These are phyloP conservation scores for Diabrotica balteata DNA, from an alignment of 2,888 invertebrate species.

Conservation along the genomic window DNA sequence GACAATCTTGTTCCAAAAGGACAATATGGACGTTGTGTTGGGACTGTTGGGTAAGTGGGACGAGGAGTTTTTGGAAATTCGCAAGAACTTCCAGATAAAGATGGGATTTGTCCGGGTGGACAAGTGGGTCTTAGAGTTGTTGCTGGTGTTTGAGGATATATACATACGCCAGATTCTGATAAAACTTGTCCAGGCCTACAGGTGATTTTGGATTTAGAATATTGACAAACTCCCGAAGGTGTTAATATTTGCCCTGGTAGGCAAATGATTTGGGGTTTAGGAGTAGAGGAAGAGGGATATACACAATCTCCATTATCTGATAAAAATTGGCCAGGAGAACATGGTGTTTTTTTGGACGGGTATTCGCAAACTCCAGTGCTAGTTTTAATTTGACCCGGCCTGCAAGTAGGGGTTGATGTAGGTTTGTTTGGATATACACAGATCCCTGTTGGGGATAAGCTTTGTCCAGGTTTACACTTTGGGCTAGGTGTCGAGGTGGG, in stretches of 20 bases:
- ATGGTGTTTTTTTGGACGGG: too few species aligned
- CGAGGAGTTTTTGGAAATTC: constrained; percentile 30
- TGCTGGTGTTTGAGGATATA: constrained; percentile 14
- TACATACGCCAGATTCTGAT: constrained; percentile 14
- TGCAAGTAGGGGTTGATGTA: too few species aligned
- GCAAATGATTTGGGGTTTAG: constrained; percentile 50
- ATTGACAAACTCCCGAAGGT: too few species aligned
- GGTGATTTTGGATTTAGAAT: too few species aligned
- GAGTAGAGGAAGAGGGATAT: constrained; percentile 25
- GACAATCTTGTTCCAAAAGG: constrained; percentile 29
- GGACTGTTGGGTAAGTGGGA: neutral
- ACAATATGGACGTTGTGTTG: constrained; percentile 8
- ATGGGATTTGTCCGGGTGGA: constrained; percentile 33
- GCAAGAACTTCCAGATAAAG: constrained; percentile 32
- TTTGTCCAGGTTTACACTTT: constrained; percentile 17
- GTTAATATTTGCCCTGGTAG: constrained; percentile 49
- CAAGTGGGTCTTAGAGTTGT: constrained; percentile 23
- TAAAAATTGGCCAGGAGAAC: too few species aligned
- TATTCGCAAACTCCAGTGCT: too few species aligned
- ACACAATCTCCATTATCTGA: neutral
- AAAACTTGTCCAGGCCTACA: constrained; percentile 1
- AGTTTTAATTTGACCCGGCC: too few species aligned
- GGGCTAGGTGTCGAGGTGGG: constrained; percentile 17
- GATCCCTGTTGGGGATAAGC: constrained; percentile 46
- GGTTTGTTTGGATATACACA: constrained; percentile 43